These are phyloP conservation scores for Protobothrops mucrosquamatus DNA, from an alignment of 2,113 vertebrate genomes.

Conservation along the genomic window DNA sequence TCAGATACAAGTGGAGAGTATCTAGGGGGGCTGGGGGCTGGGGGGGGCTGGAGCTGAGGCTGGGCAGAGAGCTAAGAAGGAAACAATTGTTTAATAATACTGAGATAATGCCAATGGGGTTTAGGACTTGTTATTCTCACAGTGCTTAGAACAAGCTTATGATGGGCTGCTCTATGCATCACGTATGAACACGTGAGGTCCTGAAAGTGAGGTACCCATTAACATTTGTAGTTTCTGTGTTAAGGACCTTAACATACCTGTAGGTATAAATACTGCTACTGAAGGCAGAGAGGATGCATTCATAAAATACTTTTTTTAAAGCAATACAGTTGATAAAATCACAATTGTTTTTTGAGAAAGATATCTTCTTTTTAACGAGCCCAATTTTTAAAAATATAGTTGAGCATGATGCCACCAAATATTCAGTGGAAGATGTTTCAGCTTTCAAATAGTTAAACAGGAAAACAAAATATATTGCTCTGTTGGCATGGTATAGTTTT, in stretches of 20 bases:
- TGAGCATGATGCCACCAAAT: neutral
- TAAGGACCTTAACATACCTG: neutral
- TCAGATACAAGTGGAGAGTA: neutral
- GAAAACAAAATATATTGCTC: neutral
- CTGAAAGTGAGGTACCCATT: neutral
- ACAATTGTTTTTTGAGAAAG: neutral
- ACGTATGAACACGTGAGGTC: neutral
- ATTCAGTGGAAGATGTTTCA: neutral
- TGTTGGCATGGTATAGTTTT: neutral
- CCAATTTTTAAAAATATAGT: neutral
- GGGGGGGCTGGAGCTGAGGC: neutral
- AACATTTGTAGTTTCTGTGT: neutral
- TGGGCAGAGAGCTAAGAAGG: neutral
- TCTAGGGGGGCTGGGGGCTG: neutral
- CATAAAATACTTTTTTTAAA: neutral
- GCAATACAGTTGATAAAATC: neutral
- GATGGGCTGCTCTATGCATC: neutral
- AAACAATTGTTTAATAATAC: neutral
- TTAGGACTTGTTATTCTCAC: neutral
- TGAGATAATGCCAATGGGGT: neutral
- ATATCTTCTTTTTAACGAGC: neutral
- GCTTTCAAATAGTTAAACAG: neutral
- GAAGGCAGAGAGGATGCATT: neutral
- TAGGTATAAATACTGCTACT: neutral
- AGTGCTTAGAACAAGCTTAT: neutral